These are phyloP conservation scores for Melanostoma mellinum DNA, from an alignment of 2,888 invertebrate genomes.

Conservation along the genomic window DNA sequence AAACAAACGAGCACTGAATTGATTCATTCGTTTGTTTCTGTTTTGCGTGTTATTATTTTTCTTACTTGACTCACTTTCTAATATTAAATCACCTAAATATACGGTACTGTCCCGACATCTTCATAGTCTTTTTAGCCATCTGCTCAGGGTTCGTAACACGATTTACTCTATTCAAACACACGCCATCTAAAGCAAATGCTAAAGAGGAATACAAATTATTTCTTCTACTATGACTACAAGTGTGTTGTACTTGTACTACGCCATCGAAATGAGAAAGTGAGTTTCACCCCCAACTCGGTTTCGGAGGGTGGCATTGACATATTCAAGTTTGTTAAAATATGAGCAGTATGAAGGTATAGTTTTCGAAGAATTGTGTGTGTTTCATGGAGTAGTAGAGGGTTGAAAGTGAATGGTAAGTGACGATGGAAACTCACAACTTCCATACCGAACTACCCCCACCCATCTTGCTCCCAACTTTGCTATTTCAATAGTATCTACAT, in stretches of 20 bases:
- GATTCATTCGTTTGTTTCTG: constrained; percentile 31
- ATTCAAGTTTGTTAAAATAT: background rate
- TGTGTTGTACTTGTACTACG: background rate
- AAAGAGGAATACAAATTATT: constrained; percentile 25
- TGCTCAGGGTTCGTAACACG: constrained; percentile 47
- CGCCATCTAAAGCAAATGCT: constrained; percentile 33
- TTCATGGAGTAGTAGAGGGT: background rate
- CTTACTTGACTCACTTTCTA: constrained; percentile 69
- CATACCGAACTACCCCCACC: no score
- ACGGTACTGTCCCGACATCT: constrained; percentile 27
- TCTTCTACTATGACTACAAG: background rate
- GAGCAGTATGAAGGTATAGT: constrained; percentile 3
- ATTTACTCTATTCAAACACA: constrained; percentile 40
- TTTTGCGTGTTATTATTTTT: constrained; percentile 25
- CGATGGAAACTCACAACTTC: no score
- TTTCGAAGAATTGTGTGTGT: no score
- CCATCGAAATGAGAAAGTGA: constrained; percentile 13
- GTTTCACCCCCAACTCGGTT: constrained; percentile 18
- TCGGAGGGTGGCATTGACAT: constrained; percentile 12
- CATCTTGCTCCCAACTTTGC: no score
- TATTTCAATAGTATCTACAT: no score
- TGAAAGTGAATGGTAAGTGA: constrained; percentile 30
- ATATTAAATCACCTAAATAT: constrained; percentile 45
- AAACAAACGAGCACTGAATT: constrained; percentile 40
- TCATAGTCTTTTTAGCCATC: constrained; percentile 15